Base-by-base conservation (phyloP, 2,113 vertebrate species). In the Phalacrocorax pelagicus region DNA sequence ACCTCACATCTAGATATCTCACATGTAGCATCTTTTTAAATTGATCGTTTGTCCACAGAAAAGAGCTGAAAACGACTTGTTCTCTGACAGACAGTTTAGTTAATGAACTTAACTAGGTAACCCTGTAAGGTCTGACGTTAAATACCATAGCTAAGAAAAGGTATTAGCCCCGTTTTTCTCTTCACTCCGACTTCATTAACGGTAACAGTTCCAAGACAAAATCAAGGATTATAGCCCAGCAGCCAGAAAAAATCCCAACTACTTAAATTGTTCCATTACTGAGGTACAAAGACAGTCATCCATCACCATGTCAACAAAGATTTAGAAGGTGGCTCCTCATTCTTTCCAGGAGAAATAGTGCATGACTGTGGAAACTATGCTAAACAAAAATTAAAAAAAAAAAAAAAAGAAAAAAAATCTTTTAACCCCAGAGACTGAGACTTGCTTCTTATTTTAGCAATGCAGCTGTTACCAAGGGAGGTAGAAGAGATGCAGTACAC, bases 31-130 rank as follows among this genome's bases (percentile, higher is more conserved):
- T 61, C 19, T 66, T 44, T 79, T 81, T 29, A 77, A 61, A 88
- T 23, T 59, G 65, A 46, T 57, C 2, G 1, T 19, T 87, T 73
- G 42, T 62, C 61, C 23, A 22, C 40, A 65, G 47, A 89, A 58
- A 20, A 59, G 34, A 77, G 40, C 51, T 69, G 69, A 78, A 93
- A 91, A 92, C 67, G 91, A 79, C 34, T 44, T 49, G 34, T 49
- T 61, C 70, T 74, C 44, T 92, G 89, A 94, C 19, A 93, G 91
- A 57, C 73, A 62, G 24, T 11, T 90, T 42, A 79, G 16, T 62
- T 92, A 94, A 96, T 91, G 77, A 89, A 65, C 57, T 93, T 94
- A 91, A 67, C 46, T n/a, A 57, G 89, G 72, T 91, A 96, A 90
- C 87, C 83, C 65, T 46, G 36, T 22, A 26, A 81, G 70, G 57